Evolutionary conservation across 2,888 invertebrate genomes (phyloP), one percentile per base, ranked within the genome.

Genomic region (Kuschelorhynchus macadamiae): DNA sequence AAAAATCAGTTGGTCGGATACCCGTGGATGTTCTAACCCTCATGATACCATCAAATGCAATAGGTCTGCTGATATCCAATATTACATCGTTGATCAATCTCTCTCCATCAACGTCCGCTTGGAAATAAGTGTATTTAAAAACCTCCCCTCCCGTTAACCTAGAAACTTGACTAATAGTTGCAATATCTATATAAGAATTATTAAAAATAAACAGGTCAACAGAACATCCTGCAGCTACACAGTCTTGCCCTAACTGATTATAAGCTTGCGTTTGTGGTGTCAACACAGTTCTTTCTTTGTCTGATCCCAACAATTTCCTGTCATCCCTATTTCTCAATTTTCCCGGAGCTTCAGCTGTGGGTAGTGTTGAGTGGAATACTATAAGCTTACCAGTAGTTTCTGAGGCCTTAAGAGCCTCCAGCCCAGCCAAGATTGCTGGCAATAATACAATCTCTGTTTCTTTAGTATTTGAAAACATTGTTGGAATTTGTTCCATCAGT

Each of bases 61-160:
- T 91, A 57, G 92, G 90, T 57, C 95, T 90, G 60, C 90, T 87
- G 56, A 96, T 89, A 80, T 93, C 92, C 77, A 92, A 91, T 70
- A 89, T 88, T 69, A 96, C 87, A 85, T 98, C 98, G 71, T 89
- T 87, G 68, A 96, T 87, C 65, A 99, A 88, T 55, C 98, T 89
- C 36, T 91, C 87, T 0, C 97, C 98, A 87, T 99, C 98, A 57
- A 92, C 84, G 74, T 97, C 97, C 77, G 96, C 93, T 87, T 95
- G 95, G 86, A 99, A 99, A 85, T 98, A 98, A 0, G 95, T 95
- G 82, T 99, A 99, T 84, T 98, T 98, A 85, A 92, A 95, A 60
- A 98, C 86, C 83, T 95, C 94, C 0, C 99, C 99, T n/a, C 98
- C 97, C 0, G 97, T 96, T 36, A 98, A 86, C 9, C 96, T 86